Conservation (phyloP, 2,797 vertebrate species). For the Astyanax mexicanus region DNA sequence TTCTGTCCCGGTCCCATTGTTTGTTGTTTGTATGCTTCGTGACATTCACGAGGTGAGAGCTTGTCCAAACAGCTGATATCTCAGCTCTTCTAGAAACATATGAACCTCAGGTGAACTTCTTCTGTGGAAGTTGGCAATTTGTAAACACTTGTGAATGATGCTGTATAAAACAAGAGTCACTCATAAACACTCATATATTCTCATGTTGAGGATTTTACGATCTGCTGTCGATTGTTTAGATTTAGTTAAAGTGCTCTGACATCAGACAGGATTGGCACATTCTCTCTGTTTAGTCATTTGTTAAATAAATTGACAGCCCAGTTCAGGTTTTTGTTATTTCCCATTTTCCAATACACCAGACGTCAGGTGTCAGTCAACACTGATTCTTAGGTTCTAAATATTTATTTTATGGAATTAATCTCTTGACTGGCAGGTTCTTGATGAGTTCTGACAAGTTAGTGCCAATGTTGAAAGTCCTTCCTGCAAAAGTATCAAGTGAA, state of each 20-base stretch:
- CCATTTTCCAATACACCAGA: slow-evolving; percentile 1
- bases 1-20: background rate
- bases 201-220: slow-evolving; percentile 4
- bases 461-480: no score
- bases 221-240: slow-evolving; percentile 49
- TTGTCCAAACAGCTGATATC: background rate
- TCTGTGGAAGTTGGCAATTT: background rate
- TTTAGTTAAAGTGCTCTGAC: slow-evolving; percentile 26
- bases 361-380: slow-evolving; percentile 6
- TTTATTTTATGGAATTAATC: background rate
- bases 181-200: no score
- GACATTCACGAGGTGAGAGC: background rate
- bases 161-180: background rate
- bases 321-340: slow-evolving; percentile 19
- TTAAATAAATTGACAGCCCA: background rate
- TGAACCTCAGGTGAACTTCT: background rate
- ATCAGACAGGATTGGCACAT: slow-evolving; percentile 2
- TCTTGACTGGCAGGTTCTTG: background rate
- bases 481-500: no score
- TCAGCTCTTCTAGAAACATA: background rate
- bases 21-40: background rate
- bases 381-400: background rate
- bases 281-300: background rate
- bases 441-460: no score
- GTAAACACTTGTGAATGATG: background rate